Evolutionary conservation across 2,113 vertebrate genomes (phyloP), one percentile per base, ranked within the genome.

Genomic region (Spermophilus dauricus): DNA sequence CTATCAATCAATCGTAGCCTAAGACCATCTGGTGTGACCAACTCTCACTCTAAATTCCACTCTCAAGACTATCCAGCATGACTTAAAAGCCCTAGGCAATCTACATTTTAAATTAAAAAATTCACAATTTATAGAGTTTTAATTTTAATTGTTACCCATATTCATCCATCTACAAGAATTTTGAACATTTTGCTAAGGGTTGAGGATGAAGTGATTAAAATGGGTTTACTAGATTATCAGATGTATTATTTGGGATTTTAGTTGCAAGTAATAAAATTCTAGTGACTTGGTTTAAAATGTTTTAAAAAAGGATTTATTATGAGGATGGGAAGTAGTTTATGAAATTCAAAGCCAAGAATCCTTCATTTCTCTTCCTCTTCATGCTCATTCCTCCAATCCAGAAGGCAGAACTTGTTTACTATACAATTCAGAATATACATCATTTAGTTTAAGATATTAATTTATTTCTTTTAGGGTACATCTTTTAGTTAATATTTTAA

Each of bases 111-210:
- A 80, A 84, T 63, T 65, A 45, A 82, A 84, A 53, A 61, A 30
- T 76, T 67, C 51, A 81, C 10, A 80, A 48, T 81, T 96, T 92
- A 75, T 69, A 81, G 69, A 81, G 18, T 67, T 75, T 39, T 48
- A 80, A 51, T 51, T 87, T 90, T 86, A 93, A 56, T 61, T 61
- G 7, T 72, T 88, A 28, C 2, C 17, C 8, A 34, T 86, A 91
- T 53, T 83, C 22, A 95, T 42, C 20, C 80, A 83, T 77, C 67
- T 63, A 95, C 93, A 92, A 48, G 37, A 87, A 58, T 67, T 95
- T 84, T 87, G 61, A 30, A 89, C 90, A 22, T 34, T 92, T 45
- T 86, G 12, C 3, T 82, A 70, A 93, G 30, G 18, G 4, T 86
- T 70, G 48, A 76, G 56, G 13, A 67, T 67, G 3, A 88, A 85